Evolutionary conservation across 2,888 invertebrate species (phyloP), one percentile per base, ranked within the genome.

Genomic region (Stenoptilia bipunctidactyla): DNA sequence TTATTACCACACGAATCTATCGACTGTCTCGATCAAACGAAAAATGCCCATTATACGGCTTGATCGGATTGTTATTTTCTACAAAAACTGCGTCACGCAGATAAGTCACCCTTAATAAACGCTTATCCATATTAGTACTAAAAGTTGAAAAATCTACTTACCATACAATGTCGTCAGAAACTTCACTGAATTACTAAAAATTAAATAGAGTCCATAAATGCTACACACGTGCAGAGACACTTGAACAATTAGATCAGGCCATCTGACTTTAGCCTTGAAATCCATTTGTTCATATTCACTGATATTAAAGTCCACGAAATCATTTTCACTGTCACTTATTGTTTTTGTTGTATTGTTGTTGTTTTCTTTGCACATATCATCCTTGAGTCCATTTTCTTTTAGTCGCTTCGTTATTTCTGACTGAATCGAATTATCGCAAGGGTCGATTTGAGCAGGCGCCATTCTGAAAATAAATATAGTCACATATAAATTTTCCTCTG

Each of bases 81-180:
- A n/a, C n/a, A n/a, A n/a, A n/a, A n/a, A n/a, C n/a, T n/a, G n/a
- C n/a, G n/a, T n/a, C n/a, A n/a, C n/a, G n/a, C n/a, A n/a, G n/a
- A n/a, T n/a, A n/a, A n/a, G n/a, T n/a, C n/a, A n/a, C n/a, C n/a
- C n/a, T n/a, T n/a, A n/a, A n/a, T n/a, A n/a, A n/a, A n/a, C n/a
- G n/a, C n/a, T n/a, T n/a, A n/a, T n/a, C n/a, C n/a, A n/a, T n/a
- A n/a, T n/a, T n/a, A n/a, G n/a, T n/a, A n/a, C n/a, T n/a, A n/a
- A n/a, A n/a, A n/a, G n/a, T n/a, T n/a, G n/a, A n/a, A n/a, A n/a
- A n/a, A n/a, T n/a, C n/a, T n/a, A 87, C 92, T 88, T 77, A 93
- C 93, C 90, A 87, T 91, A 92, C 45, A 92, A 55, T 46, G 82
- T 69, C 41, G 93, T 92, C 51, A 85, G 80, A 46, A 90, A 60